These are phyloP conservation scores for Apolygus lucorum DNA, from an alignment of 1,140 invertebrate genomes.

Conservation along the genomic window DNA sequence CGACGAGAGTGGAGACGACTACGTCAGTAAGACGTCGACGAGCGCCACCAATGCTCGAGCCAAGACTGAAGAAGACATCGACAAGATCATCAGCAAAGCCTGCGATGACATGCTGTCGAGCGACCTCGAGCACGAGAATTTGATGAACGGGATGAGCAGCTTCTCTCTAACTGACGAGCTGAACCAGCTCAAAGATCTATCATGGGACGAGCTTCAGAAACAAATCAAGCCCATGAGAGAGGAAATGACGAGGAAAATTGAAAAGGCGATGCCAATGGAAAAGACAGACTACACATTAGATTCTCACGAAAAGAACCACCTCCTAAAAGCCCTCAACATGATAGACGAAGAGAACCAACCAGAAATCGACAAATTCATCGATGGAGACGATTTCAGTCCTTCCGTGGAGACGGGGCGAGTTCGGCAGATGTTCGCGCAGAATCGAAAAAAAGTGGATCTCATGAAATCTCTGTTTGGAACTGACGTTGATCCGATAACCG, in stretches of 20 bases:
- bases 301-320: slow-evolving; percentile 10
- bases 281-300: neutral
- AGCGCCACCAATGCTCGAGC: neutral
- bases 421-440: slow-evolving; percentile 3
- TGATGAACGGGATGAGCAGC: neutral
- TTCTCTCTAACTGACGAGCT: neutral
- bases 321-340: slow-evolving; percentile 21
- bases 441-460: neutral
- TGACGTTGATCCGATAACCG: neutral
- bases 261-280: neutral
- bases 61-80: slow-evolving; percentile 10
- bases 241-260: neutral
- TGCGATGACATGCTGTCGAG: neutral
- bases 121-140: neutral
- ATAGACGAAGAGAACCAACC: slow-evolving; percentile 8
- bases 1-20: neutral
- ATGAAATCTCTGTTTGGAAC: slow-evolving; percentile 2
- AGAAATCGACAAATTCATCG: neutral
- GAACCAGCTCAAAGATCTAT: neutral
- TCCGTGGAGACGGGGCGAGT: neutral
- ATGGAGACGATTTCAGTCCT: neutral
- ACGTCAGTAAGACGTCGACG: neutral
- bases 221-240: neutral
- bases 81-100: slow-evolving; percentile 4
- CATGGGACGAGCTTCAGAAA: slow-evolving; percentile 8